Conservation (phyloP, 2,113 vertebrate genomes). For the Entomyzon cyanotis region DNA sequence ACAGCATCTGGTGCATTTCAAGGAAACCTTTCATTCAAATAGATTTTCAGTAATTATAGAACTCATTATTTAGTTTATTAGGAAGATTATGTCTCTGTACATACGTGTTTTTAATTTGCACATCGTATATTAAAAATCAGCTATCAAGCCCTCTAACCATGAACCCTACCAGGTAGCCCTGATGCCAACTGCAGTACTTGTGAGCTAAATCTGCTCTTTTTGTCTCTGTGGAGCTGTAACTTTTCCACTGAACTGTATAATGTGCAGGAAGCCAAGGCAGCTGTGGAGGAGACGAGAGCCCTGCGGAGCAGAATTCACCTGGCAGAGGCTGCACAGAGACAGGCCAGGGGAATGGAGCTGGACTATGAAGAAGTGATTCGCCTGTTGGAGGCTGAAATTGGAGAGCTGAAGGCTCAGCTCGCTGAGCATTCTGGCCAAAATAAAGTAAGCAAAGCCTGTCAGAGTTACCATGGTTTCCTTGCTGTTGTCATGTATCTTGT, state of each 20-base stretch:
- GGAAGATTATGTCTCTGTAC: not conserved
- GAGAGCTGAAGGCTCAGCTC: constrained; percentile 88
- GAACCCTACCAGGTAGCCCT: not conserved
- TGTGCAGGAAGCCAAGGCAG: constrained; percentile 83
- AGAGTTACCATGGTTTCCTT: constrained; percentile 76
- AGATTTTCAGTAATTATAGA: not conserved
- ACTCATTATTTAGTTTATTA: not conserved
- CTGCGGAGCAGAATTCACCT: constrained; percentile 83
- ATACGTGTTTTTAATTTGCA: not conserved
- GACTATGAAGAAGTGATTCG: constrained; percentile 96
- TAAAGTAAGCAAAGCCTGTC: constrained; percentile 77
- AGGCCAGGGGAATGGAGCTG: constrained; percentile 90
- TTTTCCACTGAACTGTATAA: not conserved
- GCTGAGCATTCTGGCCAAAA: constrained; percentile 72
- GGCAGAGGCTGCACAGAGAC: constrained; percentile 87
- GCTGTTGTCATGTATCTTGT: constrained; percentile 75
- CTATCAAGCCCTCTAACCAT: not conserved
- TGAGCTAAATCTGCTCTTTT: not conserved
- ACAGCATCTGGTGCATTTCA: not conserved
- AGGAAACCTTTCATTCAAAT: not conserved
- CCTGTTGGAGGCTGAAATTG: constrained; percentile 90
- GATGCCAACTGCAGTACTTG: not conserved
- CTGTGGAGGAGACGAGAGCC: constrained; percentile 81
- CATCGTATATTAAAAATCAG: not conserved
- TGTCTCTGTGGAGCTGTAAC: not conserved